Percentiles rank a stretch among this genome's conserved stretches.
phyloP scores from a whole-genome alignment of 2,888 invertebrate genomes.

The Auanema freiburgensis region DNA sequence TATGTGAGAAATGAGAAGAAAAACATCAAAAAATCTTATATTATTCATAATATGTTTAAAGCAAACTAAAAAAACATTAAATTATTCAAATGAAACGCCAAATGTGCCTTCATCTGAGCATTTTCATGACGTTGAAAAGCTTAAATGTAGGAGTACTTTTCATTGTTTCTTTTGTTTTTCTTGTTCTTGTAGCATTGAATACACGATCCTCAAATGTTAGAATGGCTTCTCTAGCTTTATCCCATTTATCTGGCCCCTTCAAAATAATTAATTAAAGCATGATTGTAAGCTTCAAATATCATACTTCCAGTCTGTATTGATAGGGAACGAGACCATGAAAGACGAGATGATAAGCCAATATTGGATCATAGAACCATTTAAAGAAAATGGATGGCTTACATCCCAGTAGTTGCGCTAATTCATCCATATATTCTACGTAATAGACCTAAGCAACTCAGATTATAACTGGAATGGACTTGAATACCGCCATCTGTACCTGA shows the following conservation, averaged over 20 bases:
- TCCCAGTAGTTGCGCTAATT: conserved; percentile 65
- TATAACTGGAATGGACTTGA: conserved; percentile 4
- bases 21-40: too few species aligned
- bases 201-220: conserved; percentile 41
- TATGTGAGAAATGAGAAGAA: background rate
- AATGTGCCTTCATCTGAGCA: background rate
- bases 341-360: conserved; percentile 52
- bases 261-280: background rate
- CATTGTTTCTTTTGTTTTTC: conserved; percentile 21
- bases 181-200: conserved; percentile 21
- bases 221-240: conserved; percentile 49
- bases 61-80: background rate
- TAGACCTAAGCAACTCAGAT: conserved; percentile 62
- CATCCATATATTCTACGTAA: conserved; percentile 66
- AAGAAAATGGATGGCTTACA: conserved; percentile 65
- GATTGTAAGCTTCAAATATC: conserved; percentile 1
- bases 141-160: conserved; percentile 15
- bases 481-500: conserved; percentile 55
- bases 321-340: conserved; percentile 43
- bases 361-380: conserved; percentile 49
- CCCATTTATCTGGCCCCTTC: conserved; percentile 46
- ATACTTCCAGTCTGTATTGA: conserved; percentile 24
- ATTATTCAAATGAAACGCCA: background rate
- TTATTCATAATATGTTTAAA: background rate
- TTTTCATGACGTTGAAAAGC: conserved; percentile 10